These are phyloP conservation scores for Petrolisthes manimaculis DNA, from an alignment of 2,888 invertebrate genomes.

Conservation along the genomic window DNA sequence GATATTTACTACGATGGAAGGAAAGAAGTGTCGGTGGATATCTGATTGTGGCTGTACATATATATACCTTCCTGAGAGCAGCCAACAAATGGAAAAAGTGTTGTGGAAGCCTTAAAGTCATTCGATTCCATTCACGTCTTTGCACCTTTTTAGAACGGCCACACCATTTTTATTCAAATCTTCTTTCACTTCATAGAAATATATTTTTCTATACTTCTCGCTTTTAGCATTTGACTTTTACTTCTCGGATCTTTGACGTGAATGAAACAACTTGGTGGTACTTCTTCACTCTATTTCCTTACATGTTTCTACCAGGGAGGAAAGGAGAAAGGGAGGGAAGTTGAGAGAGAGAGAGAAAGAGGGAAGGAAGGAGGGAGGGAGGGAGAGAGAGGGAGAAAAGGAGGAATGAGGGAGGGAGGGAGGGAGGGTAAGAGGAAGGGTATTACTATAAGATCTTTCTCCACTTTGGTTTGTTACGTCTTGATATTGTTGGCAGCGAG, in stretches of 20 bases:
- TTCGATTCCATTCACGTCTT: too few species aligned
- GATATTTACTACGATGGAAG: too few species aligned
- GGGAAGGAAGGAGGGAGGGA: constrained; percentile 10
- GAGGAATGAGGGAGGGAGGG: not conserved
- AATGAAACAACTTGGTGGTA: not conserved
- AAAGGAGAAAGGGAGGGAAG: constrained; percentile 10
- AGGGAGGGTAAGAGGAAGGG: not conserved
- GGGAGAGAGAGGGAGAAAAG: not conserved
- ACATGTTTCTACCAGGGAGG: not conserved
- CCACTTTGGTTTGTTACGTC: not conserved
- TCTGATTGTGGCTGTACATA: too few species aligned
- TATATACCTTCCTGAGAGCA: too few species aligned
- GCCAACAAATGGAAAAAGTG: too few species aligned
- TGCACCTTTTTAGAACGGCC: too few species aligned
- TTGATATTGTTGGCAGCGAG: too few species aligned
- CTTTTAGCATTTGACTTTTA: not conserved
- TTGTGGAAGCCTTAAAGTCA: too few species aligned
- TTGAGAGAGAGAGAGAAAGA: constrained; percentile 12
- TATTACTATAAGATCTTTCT: not conserved
- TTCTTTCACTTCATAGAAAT: not conserved
- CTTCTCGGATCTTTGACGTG: not conserved
- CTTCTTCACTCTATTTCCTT: not conserved
- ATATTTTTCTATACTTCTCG: not conserved
- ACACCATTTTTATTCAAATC: not conserved
- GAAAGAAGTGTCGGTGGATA: too few species aligned